Evolutionary conservation across 2,888 invertebrate genomes (phyloP), one percentile per base, ranked within the genome.

Genomic region (Chrysina gloriosa): DNA sequence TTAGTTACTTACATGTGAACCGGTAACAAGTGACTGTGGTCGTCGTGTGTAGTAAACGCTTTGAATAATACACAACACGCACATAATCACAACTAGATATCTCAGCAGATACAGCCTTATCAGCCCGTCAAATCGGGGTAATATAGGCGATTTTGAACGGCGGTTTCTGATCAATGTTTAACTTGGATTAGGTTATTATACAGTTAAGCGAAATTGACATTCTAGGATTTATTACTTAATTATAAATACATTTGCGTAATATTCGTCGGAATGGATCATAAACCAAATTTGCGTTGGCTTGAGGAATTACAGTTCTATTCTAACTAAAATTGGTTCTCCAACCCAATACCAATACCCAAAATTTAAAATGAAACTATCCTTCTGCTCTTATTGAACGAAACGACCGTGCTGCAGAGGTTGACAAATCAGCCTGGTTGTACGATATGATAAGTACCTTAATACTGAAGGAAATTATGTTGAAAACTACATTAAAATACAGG

Each of bases 101-200:
- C 39, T 25, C 25, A n/a, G 11, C n/a, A 61, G 58, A 61, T 61
- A 61, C 45, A 25, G 3, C 23, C 9, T 61, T 61, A 61, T 61
- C 58, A 25, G 27, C 3, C 52, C 5, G 42, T 61, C 11, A 34
- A 42, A 61, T 42, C 58, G 42, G 42, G 58, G 58, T 25, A 25
- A 11, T 61, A 61, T 61, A 16, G 27, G 27, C n/a, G 29, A 42
- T 25, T 29, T 42, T 27, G 27, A 14, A 27, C 27, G 25, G 27
- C 25, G 58, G 14, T 61, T 61, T 16, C 7, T 39, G 42, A 42
- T 58, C 36, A 34, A 21, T 56, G 23, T 56, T 56, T 11, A 21
- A 21, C 2, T 36, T 21, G 56, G 36, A 36, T 39, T 36, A 5
- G 36, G 19, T 14, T 14, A 5, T 52, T 14, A 9, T 21, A 56